Conservation (phyloP, 2,113 vertebrate species). For the Raphicerus campestris region DNA sequence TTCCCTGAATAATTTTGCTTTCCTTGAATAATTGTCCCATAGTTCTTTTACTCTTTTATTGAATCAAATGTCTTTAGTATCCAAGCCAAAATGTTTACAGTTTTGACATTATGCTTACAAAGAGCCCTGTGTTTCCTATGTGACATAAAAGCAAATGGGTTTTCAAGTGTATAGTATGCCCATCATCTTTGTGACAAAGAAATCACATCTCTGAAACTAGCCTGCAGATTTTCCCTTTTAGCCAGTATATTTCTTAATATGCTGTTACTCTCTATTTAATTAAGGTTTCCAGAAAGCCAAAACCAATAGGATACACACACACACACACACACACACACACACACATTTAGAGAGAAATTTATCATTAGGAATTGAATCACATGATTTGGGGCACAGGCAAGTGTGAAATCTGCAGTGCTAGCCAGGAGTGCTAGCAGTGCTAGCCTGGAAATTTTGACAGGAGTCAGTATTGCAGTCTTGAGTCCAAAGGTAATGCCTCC, state of each 20-base stretch:
- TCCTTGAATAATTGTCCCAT: neutral
- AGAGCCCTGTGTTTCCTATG: neutral
- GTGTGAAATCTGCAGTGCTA: no score
- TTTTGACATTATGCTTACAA: neutral
- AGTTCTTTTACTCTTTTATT: neutral
- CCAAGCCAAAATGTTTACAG: neutral
- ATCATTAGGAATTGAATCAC: neutral
- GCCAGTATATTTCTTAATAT: neutral
- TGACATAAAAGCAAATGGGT: neutral
- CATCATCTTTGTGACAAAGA: neutral
- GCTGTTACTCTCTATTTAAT: neutral
- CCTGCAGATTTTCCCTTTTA: neutral
- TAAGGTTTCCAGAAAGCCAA: neutral
- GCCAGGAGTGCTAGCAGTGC: no score
- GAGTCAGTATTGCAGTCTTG: no score
- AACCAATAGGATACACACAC: neutral
- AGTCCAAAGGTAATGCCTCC: no score
- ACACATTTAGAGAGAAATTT: neutral
- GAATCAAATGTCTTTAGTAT: neutral
- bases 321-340: neutral
- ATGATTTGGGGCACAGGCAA: neutral
- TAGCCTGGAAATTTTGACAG: no score
- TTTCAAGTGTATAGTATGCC: neutral
- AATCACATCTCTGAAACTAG: neutral
- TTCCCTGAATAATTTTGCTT: neutral